A percentile compares a stretch with the other conserved stretches of the same genome.
Conservation (phyloP, 2,888 invertebrate species). For the Hydropsyche betteni region DNA sequence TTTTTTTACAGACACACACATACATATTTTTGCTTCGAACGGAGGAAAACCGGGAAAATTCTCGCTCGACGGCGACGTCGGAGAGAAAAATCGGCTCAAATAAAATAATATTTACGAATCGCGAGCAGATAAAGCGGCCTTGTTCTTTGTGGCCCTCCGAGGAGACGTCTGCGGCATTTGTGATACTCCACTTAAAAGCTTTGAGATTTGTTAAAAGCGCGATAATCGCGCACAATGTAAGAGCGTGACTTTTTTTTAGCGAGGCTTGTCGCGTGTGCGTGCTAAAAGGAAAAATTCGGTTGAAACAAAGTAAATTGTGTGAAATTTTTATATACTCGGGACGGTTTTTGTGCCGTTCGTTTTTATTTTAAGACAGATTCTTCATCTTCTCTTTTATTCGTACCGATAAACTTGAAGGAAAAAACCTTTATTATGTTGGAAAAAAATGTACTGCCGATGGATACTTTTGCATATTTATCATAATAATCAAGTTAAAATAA, state of each 20-base stretch:
- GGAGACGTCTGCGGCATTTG: slow-evolving; percentile 31
- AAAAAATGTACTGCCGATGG: no score
- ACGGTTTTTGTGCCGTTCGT: no score
- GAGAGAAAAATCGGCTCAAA: slow-evolving; percentile 17
- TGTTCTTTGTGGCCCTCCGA: slow-evolving; percentile 27
- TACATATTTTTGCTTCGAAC: neutral
- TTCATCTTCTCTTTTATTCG: no score
- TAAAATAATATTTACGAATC: slow-evolving; percentile 27
- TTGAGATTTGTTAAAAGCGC: slow-evolving; percentile 35
- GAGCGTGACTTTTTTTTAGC: slow-evolving; percentile 3
- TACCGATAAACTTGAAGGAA: no score
- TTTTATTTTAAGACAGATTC: no score
- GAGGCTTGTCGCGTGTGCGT: neutral
- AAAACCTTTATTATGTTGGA: no score
- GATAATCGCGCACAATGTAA: slow-evolving; percentile 25
- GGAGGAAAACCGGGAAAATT: neutral
- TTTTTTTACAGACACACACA: no score
- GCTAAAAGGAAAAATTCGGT: no score
- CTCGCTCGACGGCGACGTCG: neutral
- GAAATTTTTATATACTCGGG: no score
- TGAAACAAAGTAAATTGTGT: no score
- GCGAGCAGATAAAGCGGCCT: slow-evolving; percentile 21
- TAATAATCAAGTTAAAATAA: no score
- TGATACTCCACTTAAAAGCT: slow-evolving; percentile 35
- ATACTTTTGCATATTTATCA: no score